Evolutionary conservation across 2,113 vertebrate species (phyloP).

Genomic region (Hepsetus odoe): DNA sequence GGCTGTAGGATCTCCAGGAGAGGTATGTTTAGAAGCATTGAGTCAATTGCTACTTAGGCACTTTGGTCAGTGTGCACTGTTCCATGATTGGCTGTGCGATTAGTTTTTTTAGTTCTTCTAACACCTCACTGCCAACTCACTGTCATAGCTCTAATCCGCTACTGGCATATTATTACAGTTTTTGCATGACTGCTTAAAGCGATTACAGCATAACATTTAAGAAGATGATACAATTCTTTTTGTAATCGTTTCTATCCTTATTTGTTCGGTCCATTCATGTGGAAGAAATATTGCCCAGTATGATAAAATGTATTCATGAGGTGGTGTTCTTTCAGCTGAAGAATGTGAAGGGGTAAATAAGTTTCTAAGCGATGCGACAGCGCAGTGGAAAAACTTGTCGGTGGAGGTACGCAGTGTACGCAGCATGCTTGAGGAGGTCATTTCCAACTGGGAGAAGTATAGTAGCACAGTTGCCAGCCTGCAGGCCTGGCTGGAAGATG

Average conservation of each 20-base stretch:
- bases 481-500: constrained; percentile 97
- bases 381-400: constrained; percentile 93
- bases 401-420: constrained; percentile 93
- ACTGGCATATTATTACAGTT: background rate
- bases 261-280: constrained; percentile 1
- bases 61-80: constrained; percentile 4
- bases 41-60: constrained; percentile 18
- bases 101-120: no score
- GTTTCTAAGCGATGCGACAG: constrained; percentile 88
- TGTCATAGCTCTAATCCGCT: background rate
- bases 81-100: constrained; percentile 29
- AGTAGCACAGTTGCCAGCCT: constrained; percentile 87
- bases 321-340: constrained; percentile 77
- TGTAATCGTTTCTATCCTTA: background rate
- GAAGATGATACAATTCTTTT: background rate
- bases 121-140: constrained; percentile 12
- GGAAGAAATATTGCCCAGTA: background rate
- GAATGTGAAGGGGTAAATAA: constrained; percentile 90
- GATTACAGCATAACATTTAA: background rate
- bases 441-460: constrained; percentile 95
- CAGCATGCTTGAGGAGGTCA: constrained; percentile 98
- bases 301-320: background rate
- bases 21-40: constrained; percentile 69
- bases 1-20: constrained; percentile 72
- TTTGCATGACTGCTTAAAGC: constrained; percentile 6